Conservation (phyloP, 2,113 vertebrate species). For the Crotalus viridis region DNA sequence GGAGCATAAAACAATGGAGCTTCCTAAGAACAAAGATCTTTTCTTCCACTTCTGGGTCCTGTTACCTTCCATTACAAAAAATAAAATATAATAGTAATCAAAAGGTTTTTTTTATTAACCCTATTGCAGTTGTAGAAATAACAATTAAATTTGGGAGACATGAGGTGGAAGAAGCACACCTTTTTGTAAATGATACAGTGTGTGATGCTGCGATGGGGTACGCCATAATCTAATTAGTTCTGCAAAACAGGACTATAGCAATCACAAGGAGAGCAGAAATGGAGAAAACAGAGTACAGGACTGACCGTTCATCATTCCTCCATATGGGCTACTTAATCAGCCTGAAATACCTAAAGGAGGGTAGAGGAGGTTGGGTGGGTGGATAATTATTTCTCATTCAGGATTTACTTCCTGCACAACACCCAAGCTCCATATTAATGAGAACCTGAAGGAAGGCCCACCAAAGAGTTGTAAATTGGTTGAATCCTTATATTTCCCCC, state of each 20-base stretch:
- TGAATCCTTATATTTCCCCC: conserved; percentile 9
- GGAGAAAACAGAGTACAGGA: conserved; percentile 9
- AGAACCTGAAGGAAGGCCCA: neutral
- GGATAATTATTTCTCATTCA: rapidly evolving
- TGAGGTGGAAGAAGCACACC: neutral
- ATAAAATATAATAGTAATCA: neutral
- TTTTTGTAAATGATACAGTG: neutral
- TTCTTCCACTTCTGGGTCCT: neutral
- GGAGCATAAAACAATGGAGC: neutral
- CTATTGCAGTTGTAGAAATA: neutral
- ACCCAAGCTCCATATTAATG: neutral
- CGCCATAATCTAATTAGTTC: neutral
- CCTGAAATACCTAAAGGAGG: neutral
- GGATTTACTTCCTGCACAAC: neutral
- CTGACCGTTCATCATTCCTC: neutral
- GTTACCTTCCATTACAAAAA: neutral
- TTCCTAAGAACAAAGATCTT: neutral
- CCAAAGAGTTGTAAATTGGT: neutral
- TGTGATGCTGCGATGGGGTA: neutral
- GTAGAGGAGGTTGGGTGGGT: neutral
- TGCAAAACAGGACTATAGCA: neutral
- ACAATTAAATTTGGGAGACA: neutral
- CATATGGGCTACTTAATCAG: conserved; percentile 1
- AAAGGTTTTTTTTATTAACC: neutral
- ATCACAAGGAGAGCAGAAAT: neutral